Base-by-base conservation (phyloP, 2,888 invertebrate genomes). In the Julus scanicus region DNA sequence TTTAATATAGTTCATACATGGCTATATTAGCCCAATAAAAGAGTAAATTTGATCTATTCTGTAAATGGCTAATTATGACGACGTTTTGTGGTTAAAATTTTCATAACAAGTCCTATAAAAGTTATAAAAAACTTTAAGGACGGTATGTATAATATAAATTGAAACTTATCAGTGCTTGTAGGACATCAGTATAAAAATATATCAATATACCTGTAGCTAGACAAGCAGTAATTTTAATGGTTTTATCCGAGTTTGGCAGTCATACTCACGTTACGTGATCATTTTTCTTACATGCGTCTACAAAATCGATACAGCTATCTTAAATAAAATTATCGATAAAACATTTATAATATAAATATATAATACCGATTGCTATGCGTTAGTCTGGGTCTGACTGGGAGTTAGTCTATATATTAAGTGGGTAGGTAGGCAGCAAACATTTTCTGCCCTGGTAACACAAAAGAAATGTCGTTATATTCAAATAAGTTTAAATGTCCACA, bases 251-350 rank as follows among this genome's bases (percentile, higher is more conserved):
- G 80, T 80, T 20, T 80, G 80, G 80, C 80, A 80, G 29, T 80
- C 80, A 11, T 80, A 29, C 13, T 80, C 80, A 37, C 37, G 29
- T 80, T 80, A 29, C 80, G 11, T 13, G 80, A 15, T 37, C 80
- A 80, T 80, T 80, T 80, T 80, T 80, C 80, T 37, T 20, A 29
- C 37, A 37, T 80, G 37, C 80, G 5, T 80, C 29, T 29, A 6
- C 8, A 80, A 80, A 80, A 80, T 80, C 80, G 80, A 80, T 80
- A 80, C 15, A 13, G 29, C 80, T 37, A 80, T 80, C 80, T 80
- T 80, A 80, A 80, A 80, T 80, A 80, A 80, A 80, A 80, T 80
- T 80, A 80, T 80, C 80, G 80, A 80, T 80, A 80, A 80, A 80
- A 80, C 80, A 80, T 80, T 80, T 80, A 80, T 80, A 80, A 80